Evolutionary conservation across 2,113 vertebrate species (phyloP).

Genomic region (Pachyramphus minor): DNA sequence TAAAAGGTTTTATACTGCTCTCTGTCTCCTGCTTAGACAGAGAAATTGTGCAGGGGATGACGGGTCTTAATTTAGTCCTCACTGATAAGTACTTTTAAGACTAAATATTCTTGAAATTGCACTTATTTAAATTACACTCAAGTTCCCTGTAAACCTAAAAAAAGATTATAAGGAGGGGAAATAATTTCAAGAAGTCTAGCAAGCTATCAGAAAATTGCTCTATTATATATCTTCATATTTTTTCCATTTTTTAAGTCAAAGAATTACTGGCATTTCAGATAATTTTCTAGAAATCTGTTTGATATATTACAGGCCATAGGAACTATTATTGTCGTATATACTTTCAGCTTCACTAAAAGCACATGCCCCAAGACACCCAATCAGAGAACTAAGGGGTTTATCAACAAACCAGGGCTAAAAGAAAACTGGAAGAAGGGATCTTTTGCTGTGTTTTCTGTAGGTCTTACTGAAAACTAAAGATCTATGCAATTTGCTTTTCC

Average conservation of each 20-base stretch:
- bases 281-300: not conserved
- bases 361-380: not conserved
- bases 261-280: not conserved
- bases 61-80: not conserved
- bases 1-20: not conserved
- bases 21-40: not conserved
- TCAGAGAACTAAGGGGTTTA: not conserved
- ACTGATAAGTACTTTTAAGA: conserved; percentile 29
- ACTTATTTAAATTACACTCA: conserved; percentile 24
- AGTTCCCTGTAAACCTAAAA: not conserved
- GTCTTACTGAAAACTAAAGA: not conserved
- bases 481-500: not conserved
- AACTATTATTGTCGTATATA: not conserved
- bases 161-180: not conserved
- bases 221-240: not conserved
- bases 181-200: not conserved
- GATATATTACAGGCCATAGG: not conserved
- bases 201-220: not conserved
- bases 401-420: not conserved
- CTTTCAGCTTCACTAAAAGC: not conserved
- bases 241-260: conserved; percentile 17
- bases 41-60: not conserved
- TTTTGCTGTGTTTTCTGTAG: not conserved
- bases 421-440: not conserved
- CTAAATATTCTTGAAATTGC: conserved; percentile 38